Evolutionary conservation across 1,140 invertebrate species (phyloP).

Genomic region (Nebria ingens): DNA sequence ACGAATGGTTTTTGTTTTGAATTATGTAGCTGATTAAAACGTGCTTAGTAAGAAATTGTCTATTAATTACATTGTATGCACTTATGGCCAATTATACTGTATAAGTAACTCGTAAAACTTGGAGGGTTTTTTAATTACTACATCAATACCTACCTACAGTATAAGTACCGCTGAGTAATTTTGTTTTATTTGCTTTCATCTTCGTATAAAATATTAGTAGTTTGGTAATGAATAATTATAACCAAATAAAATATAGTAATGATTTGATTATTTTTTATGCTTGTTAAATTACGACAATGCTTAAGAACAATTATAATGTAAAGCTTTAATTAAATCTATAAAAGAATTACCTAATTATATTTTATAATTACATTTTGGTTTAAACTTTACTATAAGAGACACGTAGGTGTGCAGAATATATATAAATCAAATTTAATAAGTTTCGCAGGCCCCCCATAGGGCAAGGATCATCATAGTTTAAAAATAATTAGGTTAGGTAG

Average conservation of each 20-base stretch:
- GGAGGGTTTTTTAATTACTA: not conserved
- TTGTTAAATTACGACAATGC: too few relatives aligned
- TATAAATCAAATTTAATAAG: too few relatives aligned
- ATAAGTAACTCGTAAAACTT: not conserved
- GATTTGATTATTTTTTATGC: too few relatives aligned
- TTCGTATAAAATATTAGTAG: slow-evolving; percentile 1
- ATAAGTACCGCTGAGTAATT: not conserved
- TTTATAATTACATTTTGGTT: too few relatives aligned
- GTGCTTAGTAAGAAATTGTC: slow-evolving; percentile 3
- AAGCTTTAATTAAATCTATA: too few relatives aligned
- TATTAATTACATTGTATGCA: slow-evolving; percentile 6
- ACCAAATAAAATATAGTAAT: not conserved
- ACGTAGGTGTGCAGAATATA: too few relatives aligned
- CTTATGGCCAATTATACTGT: not conserved
- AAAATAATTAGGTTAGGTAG: too few relatives aligned
- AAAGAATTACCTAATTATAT: too few relatives aligned
- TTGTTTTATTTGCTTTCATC: not conserved
- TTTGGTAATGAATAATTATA: not conserved
- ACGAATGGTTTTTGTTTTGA: not conserved
- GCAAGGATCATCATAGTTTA: too few relatives aligned
- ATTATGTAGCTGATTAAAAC: slow-evolving; percentile 4
- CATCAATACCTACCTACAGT: not conserved
- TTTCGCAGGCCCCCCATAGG: too few relatives aligned
- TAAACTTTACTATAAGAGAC: too few relatives aligned
- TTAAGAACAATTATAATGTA: too few relatives aligned